Base-by-base conservation (phyloP, 2,888 invertebrate genomes). In the Pseudanteris insignis region DNA sequence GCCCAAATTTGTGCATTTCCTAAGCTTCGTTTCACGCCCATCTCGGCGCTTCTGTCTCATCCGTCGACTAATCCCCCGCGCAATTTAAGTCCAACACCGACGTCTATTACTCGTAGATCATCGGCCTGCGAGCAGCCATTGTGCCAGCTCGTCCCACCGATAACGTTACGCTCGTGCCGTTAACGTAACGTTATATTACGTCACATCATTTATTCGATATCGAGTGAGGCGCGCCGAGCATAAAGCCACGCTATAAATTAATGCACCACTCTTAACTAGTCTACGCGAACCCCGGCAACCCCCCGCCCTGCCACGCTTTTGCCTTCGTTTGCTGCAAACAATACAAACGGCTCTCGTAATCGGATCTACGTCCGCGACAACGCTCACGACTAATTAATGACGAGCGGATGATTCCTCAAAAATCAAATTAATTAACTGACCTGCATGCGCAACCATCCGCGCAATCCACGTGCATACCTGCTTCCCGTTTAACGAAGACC, bases 1-100 rank as follows among this genome's bases (percentile, higher is more conserved):
- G 58, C 59, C 75, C 75, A 78, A 77, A 77, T 78, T 78, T 77
- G 74, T 77, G 74, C 77, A 78, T 78, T 77, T 77, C 77, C 48
- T 37, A 48, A 60, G 54, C 77, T 71, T 68, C 58, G 14, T 36
- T 24, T 11, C 41, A 38, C 32, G 0, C 15, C 40, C 18, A 58
- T 63, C 54, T 54, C 37, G 11, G 10, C 14, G 9, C 62, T 25
- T 46, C 15, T 10, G 25, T 43, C 54, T 30, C 34, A 11, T n/a
- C 28, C 38, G 5, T 32, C 48, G 55, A 61, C 58, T 65, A 63
- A 65, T 61, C 61, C n/a, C 60, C 63, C 68, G 69, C 71, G 70
- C 74, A 74, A 74, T 76, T 76, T 75, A 72, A 72, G 67, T 68
- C 66, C 69, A 71, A 68, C 57, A 66, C 68, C 67, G 66, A 65